Percentiles rank a stretch among this genome's conserved stretches.
Conservation (phyloP, 2,113 vertebrate genomes). For the Canis aureus region DNA sequence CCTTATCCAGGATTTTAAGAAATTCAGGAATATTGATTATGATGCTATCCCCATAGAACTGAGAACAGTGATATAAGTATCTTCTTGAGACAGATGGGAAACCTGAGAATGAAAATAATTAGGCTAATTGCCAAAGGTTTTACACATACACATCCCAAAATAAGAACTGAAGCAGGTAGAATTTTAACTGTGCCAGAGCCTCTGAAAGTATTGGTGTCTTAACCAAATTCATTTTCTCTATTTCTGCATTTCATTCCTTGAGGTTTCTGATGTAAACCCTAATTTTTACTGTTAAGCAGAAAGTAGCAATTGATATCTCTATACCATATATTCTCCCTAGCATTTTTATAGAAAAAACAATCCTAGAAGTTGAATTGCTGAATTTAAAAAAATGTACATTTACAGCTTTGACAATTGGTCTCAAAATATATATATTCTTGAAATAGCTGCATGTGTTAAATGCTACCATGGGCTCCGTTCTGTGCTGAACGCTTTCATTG, state of each 20-base stretch:
- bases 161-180: background rate
- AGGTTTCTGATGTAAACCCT: background rate
- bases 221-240: background rate
- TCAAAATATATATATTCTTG: background rate
- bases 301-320: background rate
- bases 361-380: background rate
- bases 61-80: background rate
- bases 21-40: background rate
- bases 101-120: background rate
- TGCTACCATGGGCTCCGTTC: background rate
- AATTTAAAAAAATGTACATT: conserved; percentile 3
- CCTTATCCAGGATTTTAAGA: background rate
- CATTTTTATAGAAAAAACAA: conserved; percentile 1
- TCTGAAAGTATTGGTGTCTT: background rate
- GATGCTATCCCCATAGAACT: background rate
- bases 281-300: background rate
- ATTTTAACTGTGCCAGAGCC: background rate
- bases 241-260: conserved; percentile 18
- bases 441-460: background rate
- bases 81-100: conserved; percentile 28
- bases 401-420: background rate
- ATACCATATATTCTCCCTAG: background rate
- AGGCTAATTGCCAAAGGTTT: background rate
- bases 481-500: background rate
- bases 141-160: background rate